Conservation (phyloP, 2,797 vertebrate genomes). For the Dendrocincla tyrannina region DNA sequence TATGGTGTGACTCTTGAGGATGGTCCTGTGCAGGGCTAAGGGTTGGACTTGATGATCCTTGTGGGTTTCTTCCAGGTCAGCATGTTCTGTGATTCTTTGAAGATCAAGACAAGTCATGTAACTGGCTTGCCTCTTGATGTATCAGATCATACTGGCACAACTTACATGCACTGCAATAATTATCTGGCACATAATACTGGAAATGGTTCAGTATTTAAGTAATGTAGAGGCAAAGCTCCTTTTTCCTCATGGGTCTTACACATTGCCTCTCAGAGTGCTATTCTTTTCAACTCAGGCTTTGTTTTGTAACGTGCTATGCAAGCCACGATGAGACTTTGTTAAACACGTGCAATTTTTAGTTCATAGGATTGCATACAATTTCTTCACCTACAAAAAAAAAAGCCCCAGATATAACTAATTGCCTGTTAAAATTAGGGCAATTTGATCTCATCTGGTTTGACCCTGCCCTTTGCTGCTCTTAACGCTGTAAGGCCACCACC, state of each 20-base stretch:
- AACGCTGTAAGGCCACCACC: background rate
- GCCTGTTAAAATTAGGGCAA: background rate
- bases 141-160: conserved; percentile 34
- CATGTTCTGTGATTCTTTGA: background rate
- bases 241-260: background rate
- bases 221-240: background rate
- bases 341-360: background rate
- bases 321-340: background rate
- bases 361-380: background rate
- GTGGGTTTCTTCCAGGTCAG: background rate
- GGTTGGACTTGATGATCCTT: background rate
- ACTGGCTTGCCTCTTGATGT: background rate
- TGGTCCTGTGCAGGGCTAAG: background rate
- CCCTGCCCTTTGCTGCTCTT: background rate
- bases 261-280: background rate
- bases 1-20: background rate
- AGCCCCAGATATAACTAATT: background rate
- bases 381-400: background rate
- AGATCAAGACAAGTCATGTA: conserved; percentile 11
- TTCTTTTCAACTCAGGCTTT: background rate
- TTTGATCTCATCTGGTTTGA: background rate
- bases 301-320: background rate
- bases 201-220: conserved; percentile 41
- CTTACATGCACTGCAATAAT: background rate
- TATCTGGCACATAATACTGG: conserved; percentile 33